Percentiles rank a stretch among this genome's conserved stretches.
phyloP scores from a whole-genome alignment of 2,888 invertebrate species.

The Ctena decussata region DNA sequence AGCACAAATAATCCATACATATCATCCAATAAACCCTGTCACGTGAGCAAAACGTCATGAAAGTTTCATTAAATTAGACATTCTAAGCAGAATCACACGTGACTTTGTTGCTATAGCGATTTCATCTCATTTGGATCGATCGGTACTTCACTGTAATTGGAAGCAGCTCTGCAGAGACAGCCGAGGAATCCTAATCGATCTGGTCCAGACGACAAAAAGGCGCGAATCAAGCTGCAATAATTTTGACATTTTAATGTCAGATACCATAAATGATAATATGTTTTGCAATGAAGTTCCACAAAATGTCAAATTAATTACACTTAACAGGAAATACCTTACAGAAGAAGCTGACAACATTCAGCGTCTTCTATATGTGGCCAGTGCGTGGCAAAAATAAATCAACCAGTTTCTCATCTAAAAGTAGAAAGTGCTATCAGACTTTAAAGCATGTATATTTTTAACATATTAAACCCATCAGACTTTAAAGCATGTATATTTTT shows the following conservation, averaged over 20 bases:
- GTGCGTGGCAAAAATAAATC: no score
- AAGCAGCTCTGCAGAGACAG: slow-evolving; percentile 45
- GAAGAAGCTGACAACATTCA: no score
- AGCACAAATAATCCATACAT: slow-evolving; percentile 58
- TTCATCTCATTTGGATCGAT: slow-evolving; percentile 61
- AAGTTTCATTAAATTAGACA: slow-evolving; percentile 71
- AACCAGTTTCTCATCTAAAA: no score
- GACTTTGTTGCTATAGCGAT: slow-evolving; percentile 61
- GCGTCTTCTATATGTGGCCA: no score
- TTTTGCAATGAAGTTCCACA: slow-evolving; percentile 1
- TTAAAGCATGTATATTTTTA: no score
- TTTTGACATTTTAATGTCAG: slow-evolving; percentile 12
- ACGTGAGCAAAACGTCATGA: slow-evolving; percentile 64
- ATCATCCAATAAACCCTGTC: slow-evolving; percentile 58
- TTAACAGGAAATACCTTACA: no score
- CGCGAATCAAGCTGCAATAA: slow-evolving; percentile 32
- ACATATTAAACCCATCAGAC: no score
- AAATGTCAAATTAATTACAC: no score
- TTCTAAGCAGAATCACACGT: slow-evolving; percentile 60
- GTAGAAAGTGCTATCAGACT: no score
- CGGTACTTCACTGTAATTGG: slow-evolving; percentile 48
- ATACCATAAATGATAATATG: slow-evolving; percentile 16
- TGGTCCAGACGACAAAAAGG: slow-evolving; percentile 48
- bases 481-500: no score
- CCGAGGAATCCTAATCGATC: slow-evolving; percentile 43